Percentiles rank a stretch among this genome's conserved stretches.
phyloP scores from a whole-genome alignment of 1,140 invertebrate species.

The Drosophila watanabei region DNA sequence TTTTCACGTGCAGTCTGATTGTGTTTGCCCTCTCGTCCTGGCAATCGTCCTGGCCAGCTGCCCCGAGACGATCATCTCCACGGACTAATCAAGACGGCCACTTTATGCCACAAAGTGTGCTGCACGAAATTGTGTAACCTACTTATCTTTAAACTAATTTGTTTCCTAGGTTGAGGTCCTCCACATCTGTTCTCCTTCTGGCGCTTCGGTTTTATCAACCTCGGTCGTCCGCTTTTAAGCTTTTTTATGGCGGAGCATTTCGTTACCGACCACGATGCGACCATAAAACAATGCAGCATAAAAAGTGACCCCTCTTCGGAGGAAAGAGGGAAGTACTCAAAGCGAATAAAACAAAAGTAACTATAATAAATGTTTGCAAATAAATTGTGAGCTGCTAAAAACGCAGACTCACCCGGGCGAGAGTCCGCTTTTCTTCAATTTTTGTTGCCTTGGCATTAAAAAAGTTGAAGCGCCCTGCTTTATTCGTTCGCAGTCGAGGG shows the following conservation, averaged over 20 bases:
- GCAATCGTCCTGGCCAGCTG: neutral
- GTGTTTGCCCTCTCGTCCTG: constrained; percentile 50
- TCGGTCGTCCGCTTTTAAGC: constrained; percentile 30
- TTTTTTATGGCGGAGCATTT: constrained; percentile 43
- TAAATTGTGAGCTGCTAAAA: constrained; percentile 76
- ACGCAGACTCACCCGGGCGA: constrained; percentile 24
- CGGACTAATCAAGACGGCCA: constrained; percentile 74
- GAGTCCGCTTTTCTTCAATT: constrained; percentile 30
- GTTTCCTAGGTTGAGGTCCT: constrained; percentile 43
- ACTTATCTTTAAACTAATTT: constrained; percentile 83
- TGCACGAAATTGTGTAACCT: constrained; percentile 74
- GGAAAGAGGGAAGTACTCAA: constrained; percentile 73
- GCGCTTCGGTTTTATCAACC: constrained; percentile 57
- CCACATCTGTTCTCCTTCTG: constrained; percentile 40
- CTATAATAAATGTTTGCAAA: constrained; percentile 83
- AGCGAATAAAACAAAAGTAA: constrained; percentile 80
- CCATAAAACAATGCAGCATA: constrained; percentile 80
- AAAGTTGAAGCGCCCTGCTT: constrained; percentile 72
- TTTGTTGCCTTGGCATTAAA: constrained; percentile 72
- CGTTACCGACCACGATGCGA: constrained; percentile 59
- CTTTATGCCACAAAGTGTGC: constrained; percentile 69
- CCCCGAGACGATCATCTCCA: neutral
- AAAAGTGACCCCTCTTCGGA: constrained; percentile 58
- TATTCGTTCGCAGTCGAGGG: constrained; percentile 39
- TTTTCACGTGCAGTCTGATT: constrained; percentile 75